These are phyloP conservation scores for Antrozous pallidus DNA, from an alignment of 2,797 vertebrate species.

Conservation along the genomic window DNA sequence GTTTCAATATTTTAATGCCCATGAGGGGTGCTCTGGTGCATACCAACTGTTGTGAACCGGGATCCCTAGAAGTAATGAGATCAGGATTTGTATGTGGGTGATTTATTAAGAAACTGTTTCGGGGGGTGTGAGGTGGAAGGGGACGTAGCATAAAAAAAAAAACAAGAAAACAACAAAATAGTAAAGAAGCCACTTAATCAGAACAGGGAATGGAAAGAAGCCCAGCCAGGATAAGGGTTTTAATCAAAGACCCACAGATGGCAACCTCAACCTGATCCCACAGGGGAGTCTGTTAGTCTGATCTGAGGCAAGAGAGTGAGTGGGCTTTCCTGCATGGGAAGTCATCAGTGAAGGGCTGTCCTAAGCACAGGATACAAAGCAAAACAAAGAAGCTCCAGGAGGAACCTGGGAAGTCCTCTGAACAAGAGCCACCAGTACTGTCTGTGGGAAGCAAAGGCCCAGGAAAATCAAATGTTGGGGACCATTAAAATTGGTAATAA, in stretches of 20 bases:
- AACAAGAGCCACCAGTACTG: not conserved
- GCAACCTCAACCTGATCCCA: not conserved
- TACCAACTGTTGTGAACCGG: not conserved
- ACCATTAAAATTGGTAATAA: not conserved
- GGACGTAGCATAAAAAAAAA: no score
- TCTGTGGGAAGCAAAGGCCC: not conserved
- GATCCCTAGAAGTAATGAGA: not conserved
- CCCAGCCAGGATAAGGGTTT: not conserved
- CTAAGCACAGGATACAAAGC: not conserved
- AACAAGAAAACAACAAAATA: not conserved
- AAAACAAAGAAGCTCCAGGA: not conserved
- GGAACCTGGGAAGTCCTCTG: not conserved
- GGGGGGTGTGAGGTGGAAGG: no score
- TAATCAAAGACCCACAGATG: not conserved
- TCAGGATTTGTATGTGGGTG: not conserved
- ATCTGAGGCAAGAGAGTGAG: not conserved
- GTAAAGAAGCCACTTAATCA: not conserved
- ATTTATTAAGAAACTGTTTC: not conserved
- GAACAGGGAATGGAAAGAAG: not conserved
- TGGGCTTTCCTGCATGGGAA: not conserved
- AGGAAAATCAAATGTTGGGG: not conserved
- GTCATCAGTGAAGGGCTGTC: not conserved
- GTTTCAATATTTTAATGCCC: not conserved
- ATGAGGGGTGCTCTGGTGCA: not conserved
- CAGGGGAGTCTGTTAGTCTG: not conserved